Base-by-base conservation (phyloP, 1,140 invertebrate genomes). In the Arion vulgaris region DNA sequence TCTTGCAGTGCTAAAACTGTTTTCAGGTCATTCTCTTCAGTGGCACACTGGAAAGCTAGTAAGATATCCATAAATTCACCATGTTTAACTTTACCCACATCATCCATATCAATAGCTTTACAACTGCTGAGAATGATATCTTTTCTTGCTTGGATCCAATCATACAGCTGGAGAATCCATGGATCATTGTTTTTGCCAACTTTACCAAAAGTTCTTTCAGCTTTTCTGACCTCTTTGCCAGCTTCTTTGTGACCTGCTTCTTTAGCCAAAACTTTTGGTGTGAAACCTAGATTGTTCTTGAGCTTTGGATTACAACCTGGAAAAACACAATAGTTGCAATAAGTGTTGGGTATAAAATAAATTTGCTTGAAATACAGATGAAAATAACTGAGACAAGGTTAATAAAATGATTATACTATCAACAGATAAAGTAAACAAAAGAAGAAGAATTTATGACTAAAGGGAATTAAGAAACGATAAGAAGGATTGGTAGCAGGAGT, bases 261-360 rank as follows among this genome's bases (percentile, higher is more conserved):
- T 84, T 93, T 93, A 38, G 92, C 92, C 38, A 92, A 85, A 19
- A 84, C 76, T 85, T 87, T 90, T 23, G 92, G 87, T 41, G 87
- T 88, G 45, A 88, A 83, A 17, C 92, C 92, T 74, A 91, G 91
- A 84, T 87, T 88, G 80, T 93, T 92, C 85, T 93, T 93, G 38
- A 86, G 84, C 86, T 93, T 93, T 0, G 92, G 91, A 86, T 93
- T 93, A 77, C 91, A 92, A 68, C 92, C 92, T 93, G 76, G 1
- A 23, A 81, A 82, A 57, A 45, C 5, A 5, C 41, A 45, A 45
- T 15, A 45, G 5, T 45, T 45, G 15, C 15, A 45, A 45, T 45
- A 45, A 45, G 41, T 45, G 41, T 45, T 45, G 15, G 41, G 15
- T 5, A 5, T 45, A 15, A 45, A 45, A 45, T 5, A 45, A 45